Percentiles rank a stretch among this genome's conserved stretches.
These are phyloP conservation scores for Vulpes lagopus DNA, from an alignment of 2,113 vertebrate genomes.

Conservation along the genomic window DNA sequence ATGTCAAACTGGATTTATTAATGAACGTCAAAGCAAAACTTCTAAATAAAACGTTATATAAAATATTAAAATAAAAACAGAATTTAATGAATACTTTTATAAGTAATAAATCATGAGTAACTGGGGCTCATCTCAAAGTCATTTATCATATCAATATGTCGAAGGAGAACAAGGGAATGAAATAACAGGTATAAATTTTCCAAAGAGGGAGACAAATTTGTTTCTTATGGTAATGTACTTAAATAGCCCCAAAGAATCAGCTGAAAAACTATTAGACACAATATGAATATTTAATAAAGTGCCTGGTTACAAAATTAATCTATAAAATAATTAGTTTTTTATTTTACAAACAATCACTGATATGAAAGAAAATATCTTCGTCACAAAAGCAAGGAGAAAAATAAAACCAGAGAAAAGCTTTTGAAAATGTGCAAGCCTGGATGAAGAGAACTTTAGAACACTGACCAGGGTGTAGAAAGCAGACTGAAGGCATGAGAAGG, in stretches of 20 bases:
- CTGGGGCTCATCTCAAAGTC: constrained; percentile 33
- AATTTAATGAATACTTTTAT: constrained; percentile 62
- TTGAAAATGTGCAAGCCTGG: constrained; percentile 30
- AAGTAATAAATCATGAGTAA: constrained; percentile 61
- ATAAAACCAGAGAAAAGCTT: constrained; percentile 19
- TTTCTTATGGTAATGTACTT: constrained; percentile 58
- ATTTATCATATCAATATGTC: constrained; percentile 59
- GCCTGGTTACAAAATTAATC: constrained; percentile 61
- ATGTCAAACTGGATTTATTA: constrained; percentile 30
- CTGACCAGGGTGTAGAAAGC: not conserved
- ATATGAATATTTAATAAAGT: constrained; percentile 63
- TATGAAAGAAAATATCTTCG: constrained; percentile 50
- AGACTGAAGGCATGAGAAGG: not conserved
- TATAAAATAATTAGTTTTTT: constrained; percentile 70
- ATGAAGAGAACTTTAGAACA: constrained; percentile 31
- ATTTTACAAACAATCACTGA: constrained; percentile 57
- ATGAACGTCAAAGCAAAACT: constrained; percentile 38
- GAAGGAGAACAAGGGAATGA: constrained; percentile 38
- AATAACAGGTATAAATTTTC: constrained; percentile 64
- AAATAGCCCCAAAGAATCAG: not conserved
- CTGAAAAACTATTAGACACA: constrained; percentile 62
- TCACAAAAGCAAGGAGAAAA: constrained; percentile 51
- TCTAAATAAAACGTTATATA: constrained; percentile 60
- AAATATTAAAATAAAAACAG: constrained; percentile 68
- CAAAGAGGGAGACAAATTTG: constrained; percentile 42